Conservation (phyloP, 1,140 invertebrate genomes). For the Brachionus rotundiformis region DNA sequence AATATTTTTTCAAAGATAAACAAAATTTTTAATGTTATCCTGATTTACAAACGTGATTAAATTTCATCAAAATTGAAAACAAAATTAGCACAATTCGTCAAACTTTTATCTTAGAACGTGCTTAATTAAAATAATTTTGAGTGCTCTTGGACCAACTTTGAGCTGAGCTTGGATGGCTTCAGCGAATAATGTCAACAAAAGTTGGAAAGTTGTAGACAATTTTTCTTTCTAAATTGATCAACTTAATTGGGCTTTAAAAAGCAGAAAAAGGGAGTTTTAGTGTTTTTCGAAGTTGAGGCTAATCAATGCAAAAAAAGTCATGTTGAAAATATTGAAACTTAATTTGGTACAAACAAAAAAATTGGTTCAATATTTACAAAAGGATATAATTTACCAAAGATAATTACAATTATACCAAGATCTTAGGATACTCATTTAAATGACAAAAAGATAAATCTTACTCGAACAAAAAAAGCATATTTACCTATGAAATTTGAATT, state of each 20-base stretch:
- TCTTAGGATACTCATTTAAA: background rate
- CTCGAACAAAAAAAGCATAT: background rate
- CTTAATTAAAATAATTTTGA: background rate
- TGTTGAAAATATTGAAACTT: conserved; percentile 10
- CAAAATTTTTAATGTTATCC: background rate
- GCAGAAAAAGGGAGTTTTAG: conserved; percentile 30
- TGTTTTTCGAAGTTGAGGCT: conserved; percentile 20
- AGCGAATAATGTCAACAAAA: background rate
- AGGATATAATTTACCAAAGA: conserved; percentile 7
- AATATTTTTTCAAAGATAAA: background rate
- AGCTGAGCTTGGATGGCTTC: background rate
- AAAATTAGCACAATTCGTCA: background rate
- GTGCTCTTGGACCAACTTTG: background rate
- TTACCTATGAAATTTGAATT: background rate
- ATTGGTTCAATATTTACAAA: conserved; percentile 24
- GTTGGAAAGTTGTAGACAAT: background rate
- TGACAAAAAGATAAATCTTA: background rate
- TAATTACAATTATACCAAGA: conserved; percentile 6
- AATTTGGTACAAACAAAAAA: conserved; percentile 21
- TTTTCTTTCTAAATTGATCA: background rate
- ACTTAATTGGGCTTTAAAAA: background rate
- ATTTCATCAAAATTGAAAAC: background rate
- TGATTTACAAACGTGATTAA: background rate
- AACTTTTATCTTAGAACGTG: background rate
- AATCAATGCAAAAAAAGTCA: background rate